Base-by-base conservation (phyloP, 2,797 vertebrate genomes). In the Synaphobranchus kaupii region DNA sequence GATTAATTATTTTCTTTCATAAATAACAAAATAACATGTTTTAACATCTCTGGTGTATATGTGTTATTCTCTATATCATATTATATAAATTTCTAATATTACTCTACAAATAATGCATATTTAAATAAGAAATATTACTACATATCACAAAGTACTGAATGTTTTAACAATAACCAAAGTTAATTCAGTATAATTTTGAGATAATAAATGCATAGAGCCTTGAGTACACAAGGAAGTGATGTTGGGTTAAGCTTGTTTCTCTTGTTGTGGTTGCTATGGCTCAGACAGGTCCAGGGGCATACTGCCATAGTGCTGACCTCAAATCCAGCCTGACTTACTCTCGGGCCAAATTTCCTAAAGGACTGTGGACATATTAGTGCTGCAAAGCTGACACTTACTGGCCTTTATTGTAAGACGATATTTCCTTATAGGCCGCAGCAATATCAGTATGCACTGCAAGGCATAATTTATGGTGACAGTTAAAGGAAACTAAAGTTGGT, bases 391-490 rank as follows among this genome's bases (percentile, higher is more conserved):
- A 81, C 22, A n/a, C 47, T 81, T 47, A 47, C 73, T 44, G 15
- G 73, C 39, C 78, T 81, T 44, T 25, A 81, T 48, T n/a, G 20
- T 50, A 48, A 81, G 78, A 50, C 25, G 15, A 81, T 50, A 81
- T 81, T 50, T 47, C 44, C 78, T 48, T 81, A 25, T 17, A 17
- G 73, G 17, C 73, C 78, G 50, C 78, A 81, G 47, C 44, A 81
- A 48, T 81, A 81, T 73, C 39, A 20, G 73, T 44, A 4, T 20
- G 34, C 73, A 78, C 39, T 78, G 73, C 73, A 78, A 78, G 73
- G 73, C 20, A 44, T 44, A 78, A 78, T 78, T 78, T 78, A 78
- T 78, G 73, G 73, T 78, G 73, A 47, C 73, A 78, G 73, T 73
- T 34, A 73, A 39, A 31, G 71, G 71, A 73, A 73, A 44, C 76